Evolutionary conservation across 2,797 vertebrate species (phyloP).

Genomic region (Loris lydekkerianus): DNA sequence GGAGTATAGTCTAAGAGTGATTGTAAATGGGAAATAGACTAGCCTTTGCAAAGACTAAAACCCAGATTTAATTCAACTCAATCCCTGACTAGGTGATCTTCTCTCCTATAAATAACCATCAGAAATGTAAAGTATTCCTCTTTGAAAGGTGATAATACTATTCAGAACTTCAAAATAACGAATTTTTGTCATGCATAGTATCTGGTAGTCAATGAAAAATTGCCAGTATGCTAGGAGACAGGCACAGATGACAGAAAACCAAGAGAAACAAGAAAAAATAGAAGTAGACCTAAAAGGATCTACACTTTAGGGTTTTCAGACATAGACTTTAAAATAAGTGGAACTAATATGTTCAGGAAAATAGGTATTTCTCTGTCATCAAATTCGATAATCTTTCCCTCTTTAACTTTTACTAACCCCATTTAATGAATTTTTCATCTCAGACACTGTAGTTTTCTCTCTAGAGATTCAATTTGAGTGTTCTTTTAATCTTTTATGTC

Average conservation of each 20-base stretch:
- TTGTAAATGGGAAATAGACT: background rate
- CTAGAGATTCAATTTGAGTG: background rate
- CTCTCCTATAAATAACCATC: background rate
- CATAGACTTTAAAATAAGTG: background rate
- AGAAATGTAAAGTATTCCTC: background rate
- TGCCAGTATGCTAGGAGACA: background rate
- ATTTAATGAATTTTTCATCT: background rate
- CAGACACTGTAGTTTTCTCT: background rate
- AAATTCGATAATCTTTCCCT: background rate
- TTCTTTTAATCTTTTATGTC: background rate
- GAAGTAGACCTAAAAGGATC: background rate
- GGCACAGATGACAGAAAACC: background rate
- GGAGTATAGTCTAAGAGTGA: background rate
- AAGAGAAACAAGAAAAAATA: background rate
- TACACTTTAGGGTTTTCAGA: background rate
- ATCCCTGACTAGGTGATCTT: background rate
- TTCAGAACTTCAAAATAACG: background rate
- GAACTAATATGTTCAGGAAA: background rate
- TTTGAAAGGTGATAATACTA: background rate
- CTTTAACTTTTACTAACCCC: background rate
- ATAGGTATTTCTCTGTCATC: background rate
- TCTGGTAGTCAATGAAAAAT: background rate
- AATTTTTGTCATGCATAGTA: background rate
- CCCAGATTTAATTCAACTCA: background rate
- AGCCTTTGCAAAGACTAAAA: background rate